Conservation (phyloP, 2,888 invertebrate species). For the Tetranychus truncatus region DNA sequence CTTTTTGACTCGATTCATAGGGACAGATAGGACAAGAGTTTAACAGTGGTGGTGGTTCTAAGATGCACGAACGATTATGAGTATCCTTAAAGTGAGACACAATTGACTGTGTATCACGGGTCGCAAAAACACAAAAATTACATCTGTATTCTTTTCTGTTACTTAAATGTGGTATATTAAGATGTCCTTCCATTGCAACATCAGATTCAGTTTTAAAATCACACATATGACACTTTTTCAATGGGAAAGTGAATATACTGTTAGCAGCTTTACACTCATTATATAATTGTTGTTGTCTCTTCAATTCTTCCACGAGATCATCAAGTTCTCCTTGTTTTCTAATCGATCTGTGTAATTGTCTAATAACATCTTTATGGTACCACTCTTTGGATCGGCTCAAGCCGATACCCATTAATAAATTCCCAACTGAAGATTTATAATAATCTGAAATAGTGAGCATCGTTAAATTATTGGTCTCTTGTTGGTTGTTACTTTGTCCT, state of each 20-base stretch:
- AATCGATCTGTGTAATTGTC: constrained; percentile 62
- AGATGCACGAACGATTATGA: constrained; percentile 60
- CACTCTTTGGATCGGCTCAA: constrained; percentile 73
- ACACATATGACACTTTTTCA: constrained; percentile 69
- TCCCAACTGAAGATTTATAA: constrained; percentile 68
- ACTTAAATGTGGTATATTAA: constrained; percentile 77
- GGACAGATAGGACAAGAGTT: constrained; percentile 84
- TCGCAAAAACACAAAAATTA: constrained; percentile 61
- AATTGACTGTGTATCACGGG: constrained; percentile 59
- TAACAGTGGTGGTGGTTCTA: constrained; percentile 65
- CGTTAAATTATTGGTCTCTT: constrained; percentile 23
- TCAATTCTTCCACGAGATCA: constrained; percentile 54
- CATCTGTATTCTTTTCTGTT: constrained; percentile 39
- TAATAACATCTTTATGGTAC: constrained; percentile 75
- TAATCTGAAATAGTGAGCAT: constrained; percentile 38
- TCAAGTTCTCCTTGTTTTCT: constrained; percentile 45
- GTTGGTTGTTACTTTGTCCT: not conserved
- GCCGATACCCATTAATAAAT: constrained; percentile 77
- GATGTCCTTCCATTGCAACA: constrained; percentile 62
- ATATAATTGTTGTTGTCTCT: constrained; percentile 52
- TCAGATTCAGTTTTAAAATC: constrained; percentile 71
- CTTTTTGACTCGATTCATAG: constrained; percentile 80
- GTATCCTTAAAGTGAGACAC: constrained; percentile 76
- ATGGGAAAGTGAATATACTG: constrained; percentile 49
- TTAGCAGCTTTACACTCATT: constrained; percentile 62